Conservation (phyloP, 2,113 vertebrate species). For the Zeus faber region DNA sequence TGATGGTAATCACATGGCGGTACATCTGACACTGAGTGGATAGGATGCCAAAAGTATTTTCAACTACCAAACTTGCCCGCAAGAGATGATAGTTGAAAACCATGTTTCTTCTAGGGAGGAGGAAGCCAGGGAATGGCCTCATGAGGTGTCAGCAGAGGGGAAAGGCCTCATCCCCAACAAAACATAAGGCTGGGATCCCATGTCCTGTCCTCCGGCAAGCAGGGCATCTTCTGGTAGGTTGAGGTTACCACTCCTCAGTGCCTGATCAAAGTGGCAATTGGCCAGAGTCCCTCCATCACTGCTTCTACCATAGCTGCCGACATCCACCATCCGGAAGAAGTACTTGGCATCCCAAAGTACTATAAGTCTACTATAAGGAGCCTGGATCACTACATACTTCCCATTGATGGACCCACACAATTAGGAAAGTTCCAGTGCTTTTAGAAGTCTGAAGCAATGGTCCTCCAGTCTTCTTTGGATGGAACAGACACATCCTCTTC, state of each 20-base stretch:
- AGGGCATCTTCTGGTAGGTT: not conserved
- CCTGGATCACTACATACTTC: not conserved
- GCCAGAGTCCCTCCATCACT: constrained; percentile 12
- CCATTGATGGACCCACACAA: not conserved
- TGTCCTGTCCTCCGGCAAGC: constrained; percentile 7
- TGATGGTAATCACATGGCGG: not conserved
- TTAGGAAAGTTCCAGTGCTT: not conserved
- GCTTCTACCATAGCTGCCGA: not conserved
- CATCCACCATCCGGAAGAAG: not conserved
- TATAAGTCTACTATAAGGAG: not conserved
- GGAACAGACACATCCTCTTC: not conserved
- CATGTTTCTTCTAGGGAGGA: too few species aligned
- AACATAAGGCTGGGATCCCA: constrained; percentile 10
- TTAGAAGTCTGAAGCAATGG: not conserved
- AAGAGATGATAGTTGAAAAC: not conserved
- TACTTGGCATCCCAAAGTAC: constrained; percentile 5
- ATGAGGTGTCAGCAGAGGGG: not conserved
- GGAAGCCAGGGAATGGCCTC: not conserved
- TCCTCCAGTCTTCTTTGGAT: not conserved
- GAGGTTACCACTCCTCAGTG: not conserved
- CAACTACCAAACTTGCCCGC: not conserved
- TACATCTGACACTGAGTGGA: constrained; percentile 2
- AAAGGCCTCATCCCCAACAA: constrained; percentile 15
- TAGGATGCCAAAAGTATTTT: constrained; percentile 5
- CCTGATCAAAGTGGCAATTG: constrained; percentile 2